Conservation (phyloP, 2,797 vertebrate species). For the Gadopsis bispinosus region DNA sequence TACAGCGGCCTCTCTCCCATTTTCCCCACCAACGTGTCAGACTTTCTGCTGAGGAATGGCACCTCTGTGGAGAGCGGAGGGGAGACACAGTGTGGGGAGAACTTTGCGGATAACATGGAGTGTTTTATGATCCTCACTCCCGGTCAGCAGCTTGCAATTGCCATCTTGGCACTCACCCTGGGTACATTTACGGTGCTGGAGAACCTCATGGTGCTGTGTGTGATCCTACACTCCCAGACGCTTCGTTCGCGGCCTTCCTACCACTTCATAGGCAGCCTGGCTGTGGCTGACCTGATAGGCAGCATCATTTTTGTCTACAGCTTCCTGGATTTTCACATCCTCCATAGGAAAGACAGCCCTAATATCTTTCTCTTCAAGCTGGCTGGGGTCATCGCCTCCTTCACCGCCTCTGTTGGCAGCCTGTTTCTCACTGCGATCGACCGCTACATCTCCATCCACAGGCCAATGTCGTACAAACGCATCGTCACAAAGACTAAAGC, state of each 20-base stretch:
- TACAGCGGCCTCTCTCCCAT: conserved; percentile 83
- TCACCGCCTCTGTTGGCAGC: conserved; percentile 97
- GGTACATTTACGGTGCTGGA: conserved; percentile 98
- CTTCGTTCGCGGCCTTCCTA: conserved; percentile 96
- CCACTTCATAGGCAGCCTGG: conserved; percentile 98
- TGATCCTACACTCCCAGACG: conserved; percentile 95
- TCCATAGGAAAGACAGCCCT: conserved; percentile 96
- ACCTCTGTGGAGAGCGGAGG: conserved; percentile 83
- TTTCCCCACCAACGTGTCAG: conserved; percentile 91
- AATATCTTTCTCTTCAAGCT: conserved; percentile 97
- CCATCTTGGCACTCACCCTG: conserved; percentile 93
- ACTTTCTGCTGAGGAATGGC: conserved; percentile 87
- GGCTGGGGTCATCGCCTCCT: conserved; percentile 96
- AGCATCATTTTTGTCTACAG: conserved; percentile 99
- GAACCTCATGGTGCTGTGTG: conserved; percentile 95
- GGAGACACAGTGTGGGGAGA: conserved; percentile 91
- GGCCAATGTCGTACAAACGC: conserved; percentile 94
- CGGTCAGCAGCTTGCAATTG: conserved; percentile 94
- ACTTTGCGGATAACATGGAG: conserved; percentile 97
- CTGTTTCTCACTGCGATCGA: conserved; percentile 99
- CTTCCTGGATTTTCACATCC: conserved; percentile 98
- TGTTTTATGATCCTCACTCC: conserved; percentile 99
- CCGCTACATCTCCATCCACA: conserved; percentile 97
- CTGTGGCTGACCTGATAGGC: conserved; percentile 95
- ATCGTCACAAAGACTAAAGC: conserved; percentile 98